Conservation (phyloP, 2,797 vertebrate species). For the Danio kyathit region DNA sequence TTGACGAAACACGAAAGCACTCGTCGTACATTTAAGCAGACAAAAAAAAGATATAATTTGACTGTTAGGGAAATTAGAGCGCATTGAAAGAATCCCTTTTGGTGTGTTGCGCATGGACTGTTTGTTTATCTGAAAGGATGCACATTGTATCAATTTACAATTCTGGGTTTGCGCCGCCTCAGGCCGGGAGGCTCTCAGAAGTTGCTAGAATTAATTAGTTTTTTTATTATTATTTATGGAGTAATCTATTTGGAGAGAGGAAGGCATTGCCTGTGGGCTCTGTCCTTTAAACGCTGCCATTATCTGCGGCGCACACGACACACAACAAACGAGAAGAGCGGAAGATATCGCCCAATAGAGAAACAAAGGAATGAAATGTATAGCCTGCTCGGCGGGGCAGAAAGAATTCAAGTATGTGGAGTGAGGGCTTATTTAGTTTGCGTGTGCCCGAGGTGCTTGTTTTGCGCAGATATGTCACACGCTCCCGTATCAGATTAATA, state of each 20-base stretch:
- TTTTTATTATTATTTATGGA: conserved; percentile 86
- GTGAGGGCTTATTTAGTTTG: conserved; percentile 27
- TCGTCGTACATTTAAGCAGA: conserved; percentile 56
- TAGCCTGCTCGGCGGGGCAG: background rate
- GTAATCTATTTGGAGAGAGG: conserved; percentile 68
- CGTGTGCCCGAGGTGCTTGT: conserved; percentile 59
- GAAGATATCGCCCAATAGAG: conserved; percentile 68
- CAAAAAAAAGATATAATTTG: conserved; percentile 60
- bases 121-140: conserved; percentile 88
- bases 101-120: conserved; percentile 66
- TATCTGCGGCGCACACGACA: conserved; percentile 82
- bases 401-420: conserved; percentile 7
- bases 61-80: conserved; percentile 58
- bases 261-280: conserved; percentile 77
- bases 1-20: conserved; percentile 51
- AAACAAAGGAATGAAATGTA: conserved; percentile 31
- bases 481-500: conserved; percentile 77
- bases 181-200: conserved; percentile 83
- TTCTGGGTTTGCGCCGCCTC: conserved; percentile 79
- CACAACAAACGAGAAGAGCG: conserved; percentile 79
- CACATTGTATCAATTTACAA: conserved; percentile 83
- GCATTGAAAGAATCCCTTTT: conserved; percentile 60
- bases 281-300: conserved; percentile 85
- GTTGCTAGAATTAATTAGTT: conserved; percentile 90
- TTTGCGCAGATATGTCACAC: conserved; percentile 72